Evolutionary conservation across 92 coral and sea anemone species (phyloP).

Genomic region (Galaxea fascicularis): DNA sequence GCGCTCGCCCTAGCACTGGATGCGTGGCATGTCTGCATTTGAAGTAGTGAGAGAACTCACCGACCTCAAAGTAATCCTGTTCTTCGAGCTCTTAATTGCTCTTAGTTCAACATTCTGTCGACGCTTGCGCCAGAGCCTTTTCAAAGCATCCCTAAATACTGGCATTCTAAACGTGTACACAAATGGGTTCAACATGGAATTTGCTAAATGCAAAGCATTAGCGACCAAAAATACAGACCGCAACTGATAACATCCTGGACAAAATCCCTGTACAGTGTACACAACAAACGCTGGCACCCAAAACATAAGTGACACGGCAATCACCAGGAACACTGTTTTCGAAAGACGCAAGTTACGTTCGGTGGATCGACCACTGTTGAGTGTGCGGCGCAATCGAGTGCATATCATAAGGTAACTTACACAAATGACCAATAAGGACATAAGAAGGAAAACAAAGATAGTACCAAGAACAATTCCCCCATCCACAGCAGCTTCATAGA

Average conservation of each 20-base stretch:
- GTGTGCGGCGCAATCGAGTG: not conserved
- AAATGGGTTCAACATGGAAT: constrained; percentile 19
- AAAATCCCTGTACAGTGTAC: not conserved
- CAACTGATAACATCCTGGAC: not conserved
- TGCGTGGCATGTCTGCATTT: no score
- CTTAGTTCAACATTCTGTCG: not conserved
- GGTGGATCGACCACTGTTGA: not conserved
- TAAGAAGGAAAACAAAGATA: not conserved
- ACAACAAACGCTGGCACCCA: constrained; percentile 24
- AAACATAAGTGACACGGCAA: constrained; percentile 5
- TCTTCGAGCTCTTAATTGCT: no score
- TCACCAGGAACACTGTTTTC: not conserved
- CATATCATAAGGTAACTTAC: constrained; percentile 1
- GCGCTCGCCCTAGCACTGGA: no score
- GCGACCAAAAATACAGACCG: not conserved
- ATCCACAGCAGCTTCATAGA: not conserved
- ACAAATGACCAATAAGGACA: not conserved
- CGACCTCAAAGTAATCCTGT: no score
- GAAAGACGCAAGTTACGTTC: not conserved
- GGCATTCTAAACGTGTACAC: constrained; percentile 36
- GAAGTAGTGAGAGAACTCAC: no score
- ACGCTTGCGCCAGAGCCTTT: not conserved
- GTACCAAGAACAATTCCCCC: not conserved
- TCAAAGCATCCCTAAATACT: constrained; percentile 10
- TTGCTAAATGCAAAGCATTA: not conserved